A percentile compares a stretch with the other conserved stretches of the same genome.
These are phyloP conservation scores for Cephonodes hylas DNA, from an alignment of 2,888 invertebrate genomes.

Conservation along the genomic window DNA sequence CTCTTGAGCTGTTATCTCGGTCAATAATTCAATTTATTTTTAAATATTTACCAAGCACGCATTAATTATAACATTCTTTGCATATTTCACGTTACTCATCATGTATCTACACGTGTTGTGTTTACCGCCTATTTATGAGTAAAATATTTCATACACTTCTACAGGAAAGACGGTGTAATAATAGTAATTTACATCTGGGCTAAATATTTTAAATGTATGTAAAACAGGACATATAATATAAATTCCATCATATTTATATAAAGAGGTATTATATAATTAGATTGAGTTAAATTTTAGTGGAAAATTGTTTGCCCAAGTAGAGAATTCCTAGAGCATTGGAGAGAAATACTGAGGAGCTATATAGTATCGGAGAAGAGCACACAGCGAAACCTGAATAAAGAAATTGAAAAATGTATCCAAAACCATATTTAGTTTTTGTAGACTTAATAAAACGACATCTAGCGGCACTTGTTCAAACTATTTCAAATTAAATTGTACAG, in stretches of 20 bases:
- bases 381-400: too few species aligned
- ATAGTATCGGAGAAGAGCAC: too few species aligned
- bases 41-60: constrained; percentile 15
- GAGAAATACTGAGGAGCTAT: too few species aligned
- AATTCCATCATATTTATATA: too few species aligned
- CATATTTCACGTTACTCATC: background rate
- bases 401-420: too few species aligned
- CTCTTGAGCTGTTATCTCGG: constrained; percentile 11
- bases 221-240: background rate
- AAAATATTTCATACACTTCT: background rate
- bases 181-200: background rate
- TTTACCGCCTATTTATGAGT: background rate
- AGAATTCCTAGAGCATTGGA: too few species aligned
- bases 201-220: too few species aligned
- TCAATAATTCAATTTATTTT: constrained; percentile 18
- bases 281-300: too few species aligned
- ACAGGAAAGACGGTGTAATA: background rate
- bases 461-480: background rate
- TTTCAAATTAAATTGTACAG: too few species aligned
- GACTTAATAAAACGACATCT: background rate
- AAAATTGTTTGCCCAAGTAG: too few species aligned
- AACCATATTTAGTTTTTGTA: background rate
- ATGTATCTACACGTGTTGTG: background rate
- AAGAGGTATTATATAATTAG: too few species aligned
- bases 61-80: constrained; percentile 2